Conservation (phyloP, 2,113 vertebrate species). For the Todiramphus chloris region DNA sequence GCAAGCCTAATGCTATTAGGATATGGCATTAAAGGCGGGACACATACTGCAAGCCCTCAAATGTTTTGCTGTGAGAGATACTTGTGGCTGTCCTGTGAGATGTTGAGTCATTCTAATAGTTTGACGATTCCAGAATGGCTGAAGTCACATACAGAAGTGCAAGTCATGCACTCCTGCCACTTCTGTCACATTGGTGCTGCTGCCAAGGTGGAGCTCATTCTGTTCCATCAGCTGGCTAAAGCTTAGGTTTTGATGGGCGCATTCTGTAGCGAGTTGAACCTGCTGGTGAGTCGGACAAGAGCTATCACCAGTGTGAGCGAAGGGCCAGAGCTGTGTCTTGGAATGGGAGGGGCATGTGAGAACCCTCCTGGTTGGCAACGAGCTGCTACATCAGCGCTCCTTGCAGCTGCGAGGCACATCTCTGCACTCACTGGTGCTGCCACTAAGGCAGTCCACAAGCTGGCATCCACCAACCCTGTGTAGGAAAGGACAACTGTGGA, state of each 20-base stretch:
- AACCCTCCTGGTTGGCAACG: background rate
- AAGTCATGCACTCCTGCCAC: background rate
- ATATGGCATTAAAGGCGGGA: background rate
- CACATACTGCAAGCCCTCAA: background rate
- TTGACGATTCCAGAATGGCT: background rate
- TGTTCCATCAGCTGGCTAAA: background rate
- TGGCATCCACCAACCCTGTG: background rate
- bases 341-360: background rate
- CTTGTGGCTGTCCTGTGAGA: background rate
- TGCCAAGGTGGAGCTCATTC: background rate
- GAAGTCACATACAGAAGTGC: background rate
- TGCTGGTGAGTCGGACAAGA: rapidly evolving
- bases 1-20: background rate
- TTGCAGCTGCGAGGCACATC: background rate
- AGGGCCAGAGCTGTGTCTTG: background rate
- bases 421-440: background rate
- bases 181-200: background rate
- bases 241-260: background rate
- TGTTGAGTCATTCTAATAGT: background rate
- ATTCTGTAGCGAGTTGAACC: background rate
- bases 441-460: background rate
- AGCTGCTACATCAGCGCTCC: background rate
- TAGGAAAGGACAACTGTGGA: background rate
- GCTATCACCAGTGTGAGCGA: rapidly evolving
- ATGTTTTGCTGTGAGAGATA: background rate